Base-by-base conservation (phyloP, 2,888 invertebrate species). In the Xestia ashworthii region DNA sequence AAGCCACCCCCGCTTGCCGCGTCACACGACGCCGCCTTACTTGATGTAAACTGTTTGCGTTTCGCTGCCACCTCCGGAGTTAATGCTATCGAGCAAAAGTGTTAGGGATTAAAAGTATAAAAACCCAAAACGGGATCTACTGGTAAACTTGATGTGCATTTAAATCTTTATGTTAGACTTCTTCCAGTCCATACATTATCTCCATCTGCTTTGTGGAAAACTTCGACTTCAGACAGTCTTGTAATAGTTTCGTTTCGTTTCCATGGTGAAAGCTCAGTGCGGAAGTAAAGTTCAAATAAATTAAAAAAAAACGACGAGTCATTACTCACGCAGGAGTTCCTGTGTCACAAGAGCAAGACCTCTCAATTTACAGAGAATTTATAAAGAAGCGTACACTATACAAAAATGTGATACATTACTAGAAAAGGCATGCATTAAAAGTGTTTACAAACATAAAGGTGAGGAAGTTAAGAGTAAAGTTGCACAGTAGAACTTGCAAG, bases 1-100 rank as follows among this genome's bases (percentile, higher is more conserved):
- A 4, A 90, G 90, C 83, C 81, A 3, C n/a, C 41, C 12, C 81
- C 82, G 58, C 80, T 84, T 44, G 77, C 60, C 4, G 84, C 84
- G 44, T 96, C 96, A 65, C 85, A 94, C 0, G 96, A 94, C 16
- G 88, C 82, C 0, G 95, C 92, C 80, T 95, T 96, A 46, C 77
- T 77, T 0, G 74, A 70, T 0, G 88, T 80, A 69, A 91, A 94
- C 67, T 88, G 89, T 78, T 89, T 90, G 71, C 93, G 90, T 81
- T 90, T 94, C 6, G 78, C 81, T 19, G 78, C 83, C 0, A 87
- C 71, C 1, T 95, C 94, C 1, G 93, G 91, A 79, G 91, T 93
- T 32, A 91, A 76, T 25, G 93, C 96, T 95, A 12, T 8, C 6
- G 38, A 19, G 2, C 32, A 55, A 46, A 55, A 44, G 32, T 46